A percentile compares a stretch with the other conserved stretches of the same genome.
Evolutionary conservation across 1,140 invertebrate genomes (phyloP).

Genomic region (Leucophenga varia): DNA sequence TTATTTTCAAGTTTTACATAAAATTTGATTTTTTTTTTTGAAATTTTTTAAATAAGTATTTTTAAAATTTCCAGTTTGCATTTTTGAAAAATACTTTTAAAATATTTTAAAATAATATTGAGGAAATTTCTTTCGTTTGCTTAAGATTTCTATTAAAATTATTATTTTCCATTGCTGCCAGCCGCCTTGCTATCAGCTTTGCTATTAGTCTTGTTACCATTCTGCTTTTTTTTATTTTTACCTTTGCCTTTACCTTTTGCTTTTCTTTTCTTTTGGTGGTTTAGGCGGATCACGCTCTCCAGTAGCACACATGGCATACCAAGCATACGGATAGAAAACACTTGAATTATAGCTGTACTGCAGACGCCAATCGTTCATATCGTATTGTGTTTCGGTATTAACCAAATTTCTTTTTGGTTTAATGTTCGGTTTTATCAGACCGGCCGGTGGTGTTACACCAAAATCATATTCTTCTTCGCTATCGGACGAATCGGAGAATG

Average conservation of each 20-base stretch:
- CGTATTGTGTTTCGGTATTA: constrained; percentile 38
- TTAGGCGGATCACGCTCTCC: no score
- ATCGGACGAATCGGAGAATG: constrained; percentile 22
- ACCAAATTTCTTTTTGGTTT: constrained; percentile 14
- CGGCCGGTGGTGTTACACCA: constrained; percentile 50
- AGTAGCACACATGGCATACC: no score
- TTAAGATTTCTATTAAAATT: background rate
- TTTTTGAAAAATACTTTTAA: constrained; percentile 1
- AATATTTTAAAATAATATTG: background rate
- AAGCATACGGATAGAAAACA: no score
- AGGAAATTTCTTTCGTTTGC: no score
- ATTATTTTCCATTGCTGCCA: no score
- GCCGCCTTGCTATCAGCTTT: background rate
- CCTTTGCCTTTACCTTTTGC: background rate
- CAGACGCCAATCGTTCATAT: constrained; percentile 34
- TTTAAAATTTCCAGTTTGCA: background rate
- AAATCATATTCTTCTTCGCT: constrained; percentile 47
- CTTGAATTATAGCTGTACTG: no score
- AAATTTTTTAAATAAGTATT: background rate
- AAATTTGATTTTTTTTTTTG: background rate
- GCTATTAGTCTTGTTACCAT: background rate
- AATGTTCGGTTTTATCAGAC: constrained; percentile 37
- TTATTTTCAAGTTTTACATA: background rate
- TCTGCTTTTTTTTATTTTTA: background rate
- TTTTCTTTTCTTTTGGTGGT: background rate